phyloP scores from a whole-genome alignment of 2,888 invertebrate genomes.

The Chironomus tentans region DNA sequence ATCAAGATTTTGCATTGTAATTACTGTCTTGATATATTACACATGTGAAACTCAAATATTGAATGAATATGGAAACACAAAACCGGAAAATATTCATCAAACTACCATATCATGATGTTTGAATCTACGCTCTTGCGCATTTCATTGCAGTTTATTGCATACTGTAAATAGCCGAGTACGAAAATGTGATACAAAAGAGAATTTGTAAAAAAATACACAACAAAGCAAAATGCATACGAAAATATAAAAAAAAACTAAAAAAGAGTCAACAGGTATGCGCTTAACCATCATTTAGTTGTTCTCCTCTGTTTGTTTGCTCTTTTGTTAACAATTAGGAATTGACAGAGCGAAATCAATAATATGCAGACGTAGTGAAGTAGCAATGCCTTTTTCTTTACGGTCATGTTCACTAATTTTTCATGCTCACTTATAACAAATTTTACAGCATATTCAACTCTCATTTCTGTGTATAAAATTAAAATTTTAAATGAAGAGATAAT shows the following conservation, averaged over 20 bases:
- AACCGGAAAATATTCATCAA: conserved; percentile 24
- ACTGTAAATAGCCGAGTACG: background rate
- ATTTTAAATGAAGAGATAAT: too few relatives aligned
- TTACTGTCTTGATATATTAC: conserved; percentile 22
- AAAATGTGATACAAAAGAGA: background rate
- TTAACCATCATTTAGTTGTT: background rate
- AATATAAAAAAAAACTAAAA: background rate
- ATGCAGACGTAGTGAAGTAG: background rate
- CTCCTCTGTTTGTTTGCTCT: background rate
- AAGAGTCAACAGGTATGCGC: conserved; percentile 12
- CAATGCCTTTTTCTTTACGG: background rate
- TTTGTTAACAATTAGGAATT: conserved; percentile 3
- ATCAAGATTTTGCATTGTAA: conserved; percentile 21
- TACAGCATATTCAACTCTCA: background rate
- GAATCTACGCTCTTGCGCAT: conserved; percentile 1
- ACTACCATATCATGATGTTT: conserved; percentile 21
- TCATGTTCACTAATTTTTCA: background rate
- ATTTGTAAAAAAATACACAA: background rate
- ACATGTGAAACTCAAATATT: conserved; percentile 13
- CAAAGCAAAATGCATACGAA: background rate
- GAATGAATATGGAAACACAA: conserved; percentile 21
- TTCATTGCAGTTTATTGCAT: background rate
- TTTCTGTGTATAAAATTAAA: too few relatives aligned
- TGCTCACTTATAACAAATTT: background rate
- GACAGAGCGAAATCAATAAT: background rate